phyloP scores from a whole-genome alignment of 1,140 invertebrate species.

The Drosophila lini region DNA sequence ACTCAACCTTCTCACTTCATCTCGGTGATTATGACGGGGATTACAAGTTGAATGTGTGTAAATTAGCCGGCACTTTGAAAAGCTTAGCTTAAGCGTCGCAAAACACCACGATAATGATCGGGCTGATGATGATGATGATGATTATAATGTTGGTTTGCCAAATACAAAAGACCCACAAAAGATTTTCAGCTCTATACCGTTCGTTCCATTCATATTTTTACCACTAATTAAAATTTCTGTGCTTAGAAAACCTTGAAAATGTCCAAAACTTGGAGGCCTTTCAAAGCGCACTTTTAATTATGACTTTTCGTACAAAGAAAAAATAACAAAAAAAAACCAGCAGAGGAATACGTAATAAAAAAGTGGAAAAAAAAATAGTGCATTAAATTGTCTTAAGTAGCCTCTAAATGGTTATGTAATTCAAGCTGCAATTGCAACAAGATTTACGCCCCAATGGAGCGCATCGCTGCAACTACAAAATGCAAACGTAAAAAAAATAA shows the following conservation, averaged over 20 bases:
- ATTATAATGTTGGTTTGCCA: slow-evolving; percentile 13
- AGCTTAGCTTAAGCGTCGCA: slow-evolving; percentile 39
- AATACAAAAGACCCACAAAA: slow-evolving; percentile 33
- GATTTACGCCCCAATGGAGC: slow-evolving; percentile 75
- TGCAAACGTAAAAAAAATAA: slow-evolving; percentile 29
- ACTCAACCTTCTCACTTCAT: slow-evolving; percentile 34
- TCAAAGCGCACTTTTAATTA: slow-evolving; percentile 65
- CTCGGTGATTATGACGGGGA: slow-evolving; percentile 41
- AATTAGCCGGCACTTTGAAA: slow-evolving; percentile 47
- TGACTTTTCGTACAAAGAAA: slow-evolving; percentile 37
- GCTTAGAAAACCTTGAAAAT: slow-evolving; percentile 59
- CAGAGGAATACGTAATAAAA: slow-evolving; percentile 20
- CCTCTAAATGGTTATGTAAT: slow-evolving; percentile 62
- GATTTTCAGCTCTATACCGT: slow-evolving; percentile 10
- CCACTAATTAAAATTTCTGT: slow-evolving; percentile 53
- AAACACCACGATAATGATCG: slow-evolving; percentile 30
- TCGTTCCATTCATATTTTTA: slow-evolving; percentile 16
- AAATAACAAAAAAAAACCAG: slow-evolving; percentile 2
- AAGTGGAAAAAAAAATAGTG: slow-evolving; percentile 3
- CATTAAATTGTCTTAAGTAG: slow-evolving; percentile 44
- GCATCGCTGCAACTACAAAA: slow-evolving; percentile 53
- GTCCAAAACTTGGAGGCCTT: slow-evolving; percentile 38
- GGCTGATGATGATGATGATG: slow-evolving; percentile 10
- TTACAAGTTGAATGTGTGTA: slow-evolving; percentile 57
- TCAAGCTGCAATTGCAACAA: slow-evolving; percentile 52